These are phyloP conservation scores for Podotricha telesiphe DNA, from an alignment of 2,888 invertebrate species.

Conservation along the genomic window DNA sequence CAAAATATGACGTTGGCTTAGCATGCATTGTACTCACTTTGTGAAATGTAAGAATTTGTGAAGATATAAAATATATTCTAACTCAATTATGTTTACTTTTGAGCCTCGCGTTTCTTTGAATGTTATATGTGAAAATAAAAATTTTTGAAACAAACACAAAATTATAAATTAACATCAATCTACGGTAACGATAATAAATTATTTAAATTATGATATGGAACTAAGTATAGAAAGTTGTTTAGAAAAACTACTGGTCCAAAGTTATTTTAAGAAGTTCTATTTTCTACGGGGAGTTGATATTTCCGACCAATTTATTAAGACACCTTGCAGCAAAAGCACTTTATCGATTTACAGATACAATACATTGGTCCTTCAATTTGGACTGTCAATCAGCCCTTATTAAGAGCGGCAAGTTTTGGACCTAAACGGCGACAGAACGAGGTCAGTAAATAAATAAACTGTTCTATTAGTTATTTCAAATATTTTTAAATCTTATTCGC, in stretches of 20 bases:
- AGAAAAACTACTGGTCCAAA: constrained; percentile 11
- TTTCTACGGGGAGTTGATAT: constrained; percentile 4
- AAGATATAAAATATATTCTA: no score
- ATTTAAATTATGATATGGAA: no score
- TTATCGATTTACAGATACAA: constrained; percentile 24
- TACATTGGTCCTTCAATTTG: constrained; percentile 48
- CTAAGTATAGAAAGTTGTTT: constrained; percentile 8
- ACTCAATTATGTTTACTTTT: no score
- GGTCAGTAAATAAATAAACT: constrained; percentile 38
- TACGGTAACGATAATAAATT: no score
- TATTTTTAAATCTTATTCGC: not conserved
- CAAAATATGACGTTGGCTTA: no score
- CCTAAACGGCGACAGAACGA: constrained; percentile 45
- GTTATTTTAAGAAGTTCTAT: constrained; percentile 27
- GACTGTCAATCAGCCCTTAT: constrained; percentile 56
- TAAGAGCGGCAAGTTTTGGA: constrained; percentile 61
- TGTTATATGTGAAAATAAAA: no score
- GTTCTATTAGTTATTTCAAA: constrained; percentile 3
- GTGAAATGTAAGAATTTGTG: no score
- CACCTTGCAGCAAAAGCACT: not conserved
- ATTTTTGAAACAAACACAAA: no score
- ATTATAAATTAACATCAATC: not conserved
- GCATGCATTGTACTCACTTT: no score
- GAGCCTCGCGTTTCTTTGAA: no score
- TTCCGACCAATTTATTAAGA: constrained; percentile 17